phyloP scores from a whole-genome alignment of 2,797 vertebrate species.

The Melanotaenia trifasciata region DNA sequence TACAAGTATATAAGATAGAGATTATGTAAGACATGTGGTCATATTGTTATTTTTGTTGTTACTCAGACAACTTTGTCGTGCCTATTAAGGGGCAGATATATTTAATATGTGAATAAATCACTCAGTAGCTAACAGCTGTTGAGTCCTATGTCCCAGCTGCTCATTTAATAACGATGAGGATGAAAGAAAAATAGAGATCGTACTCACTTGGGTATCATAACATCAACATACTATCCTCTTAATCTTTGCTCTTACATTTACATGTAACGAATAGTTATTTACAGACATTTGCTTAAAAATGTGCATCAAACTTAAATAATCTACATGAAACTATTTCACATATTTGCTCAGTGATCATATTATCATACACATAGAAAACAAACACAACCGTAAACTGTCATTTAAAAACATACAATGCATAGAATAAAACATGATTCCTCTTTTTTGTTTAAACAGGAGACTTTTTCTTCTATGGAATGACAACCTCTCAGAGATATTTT shows the following conservation, averaged over 20 bases:
- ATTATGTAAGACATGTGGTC: conserved; percentile 72
- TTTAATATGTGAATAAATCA: conserved; percentile 34
- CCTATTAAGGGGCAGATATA: conserved; percentile 37
- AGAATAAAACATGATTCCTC: neutral
- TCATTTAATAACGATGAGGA: conserved; percentile 1
- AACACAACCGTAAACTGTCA: neutral
- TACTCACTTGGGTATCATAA: neutral
- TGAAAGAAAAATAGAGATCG: neutral
- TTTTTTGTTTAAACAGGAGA: conserved; percentile 45
- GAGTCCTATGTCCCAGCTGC: neutral
- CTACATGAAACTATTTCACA: neutral
- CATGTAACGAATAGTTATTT: neutral
- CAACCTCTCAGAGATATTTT: conserved; percentile 78
- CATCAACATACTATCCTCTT: neutral
- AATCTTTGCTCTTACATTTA: neutral
- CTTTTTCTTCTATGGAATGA: conserved; percentile 73
- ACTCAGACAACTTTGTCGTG: conserved; percentile 17
- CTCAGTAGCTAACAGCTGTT: conserved; percentile 53
- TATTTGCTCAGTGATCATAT: neutral
- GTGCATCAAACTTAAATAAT: neutral
- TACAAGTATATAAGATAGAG: conserved; percentile 54
- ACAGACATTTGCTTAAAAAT: neutral
- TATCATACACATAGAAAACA: neutral
- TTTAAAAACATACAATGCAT: neutral
- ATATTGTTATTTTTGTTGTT: conserved; percentile 72